Base-by-base conservation (phyloP, 2,888 invertebrate genomes). In the Epinotia brunnichana region DNA sequence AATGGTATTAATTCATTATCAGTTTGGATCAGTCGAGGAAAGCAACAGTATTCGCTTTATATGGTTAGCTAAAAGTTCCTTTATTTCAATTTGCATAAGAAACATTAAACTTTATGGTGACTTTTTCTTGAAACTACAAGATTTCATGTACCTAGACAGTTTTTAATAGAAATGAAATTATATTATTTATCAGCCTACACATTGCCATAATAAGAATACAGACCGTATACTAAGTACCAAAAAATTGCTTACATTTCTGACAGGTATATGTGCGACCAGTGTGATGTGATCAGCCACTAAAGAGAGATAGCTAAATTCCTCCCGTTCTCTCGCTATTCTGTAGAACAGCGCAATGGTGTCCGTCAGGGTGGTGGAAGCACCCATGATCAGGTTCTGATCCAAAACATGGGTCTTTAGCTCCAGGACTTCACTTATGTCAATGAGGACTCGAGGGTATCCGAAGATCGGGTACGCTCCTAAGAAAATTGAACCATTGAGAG, bases 181-280 rank as follows among this genome's bases (percentile, higher is more conserved):
- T n/a, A n/a, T n/a, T n/a, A n/a, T n/a, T n/a, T n/a, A n/a, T 44
- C 44, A 29, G 1, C 29, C 29, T 29, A 29, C 29, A 29, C 29
- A 24, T 24, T 24, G 21, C 21, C 21, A 24, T 24, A 24, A 24
- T 24, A 24, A 2, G 21, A 24, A 24, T 24, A 24, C 21, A 24
- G 21, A 24, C 21, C 2, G 21, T 2, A 24, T 24, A 24, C 21
- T 2, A 24, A 24, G 21, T 24, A 24, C 21, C 21, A 24, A 35
- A n/a, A n/a, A n/a, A n/a, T 2, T 5, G 83, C 94, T 91, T 86
- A 96, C 95, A 87, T 96, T 96, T 86, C 96, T 90, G 0, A 96
- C 95, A 29, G 96, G 94, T 59, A 95, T 94, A 83, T 95, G 95
- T 2, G 96, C 96, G 3, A 96, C 94, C 71, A 95, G 82, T 78